These are phyloP conservation scores for Ooceraea biroi DNA, from an alignment of 1,140 invertebrate genomes.

Conservation along the genomic window DNA sequence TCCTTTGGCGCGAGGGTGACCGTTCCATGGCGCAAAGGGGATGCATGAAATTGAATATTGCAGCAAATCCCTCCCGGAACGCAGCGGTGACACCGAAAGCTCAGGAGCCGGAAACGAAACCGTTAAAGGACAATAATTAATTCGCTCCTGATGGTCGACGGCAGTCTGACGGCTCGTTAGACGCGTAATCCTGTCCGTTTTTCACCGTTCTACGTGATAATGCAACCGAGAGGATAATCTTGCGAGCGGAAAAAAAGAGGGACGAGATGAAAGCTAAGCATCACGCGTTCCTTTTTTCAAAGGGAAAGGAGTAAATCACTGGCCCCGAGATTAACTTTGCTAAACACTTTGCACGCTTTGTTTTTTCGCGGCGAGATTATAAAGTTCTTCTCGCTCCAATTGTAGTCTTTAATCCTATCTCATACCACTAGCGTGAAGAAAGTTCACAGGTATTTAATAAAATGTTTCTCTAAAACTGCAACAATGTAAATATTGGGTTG, in stretches of 20 bases:
- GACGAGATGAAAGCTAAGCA: conserved; percentile 27
- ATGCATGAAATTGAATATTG: conserved; percentile 57
- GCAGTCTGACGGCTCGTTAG: conserved; percentile 37
- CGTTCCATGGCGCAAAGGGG: conserved; percentile 24
- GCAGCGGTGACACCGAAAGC: conserved; percentile 22
- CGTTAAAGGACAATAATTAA: conserved; percentile 65
- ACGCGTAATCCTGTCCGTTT: conserved; percentile 31
- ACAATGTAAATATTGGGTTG: no score
- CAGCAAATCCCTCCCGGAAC: conserved; percentile 41
- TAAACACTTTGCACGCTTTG: conserved; percentile 15
- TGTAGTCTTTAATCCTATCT: not conserved
- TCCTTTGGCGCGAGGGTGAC: conserved; percentile 10
- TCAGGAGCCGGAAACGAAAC: conserved; percentile 51
- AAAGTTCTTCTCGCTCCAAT: not conserved
- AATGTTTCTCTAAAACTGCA: not conserved
- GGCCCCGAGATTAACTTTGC: conserved; percentile 15
- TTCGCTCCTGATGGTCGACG: conserved; percentile 31
- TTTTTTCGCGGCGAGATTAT: not conserved
- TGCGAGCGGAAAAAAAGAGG: not conserved
- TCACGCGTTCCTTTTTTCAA: conserved; percentile 8
- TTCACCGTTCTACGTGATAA: conserved; percentile 36
- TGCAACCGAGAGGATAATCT: conserved; percentile 35
- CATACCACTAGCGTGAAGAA: not conserved
- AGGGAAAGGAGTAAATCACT: conserved; percentile 11
- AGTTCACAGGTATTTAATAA: not conserved